Base-by-base conservation (phyloP, 2,113 vertebrate genomes). In the Cyphomyrus plagiostoma region DNA sequence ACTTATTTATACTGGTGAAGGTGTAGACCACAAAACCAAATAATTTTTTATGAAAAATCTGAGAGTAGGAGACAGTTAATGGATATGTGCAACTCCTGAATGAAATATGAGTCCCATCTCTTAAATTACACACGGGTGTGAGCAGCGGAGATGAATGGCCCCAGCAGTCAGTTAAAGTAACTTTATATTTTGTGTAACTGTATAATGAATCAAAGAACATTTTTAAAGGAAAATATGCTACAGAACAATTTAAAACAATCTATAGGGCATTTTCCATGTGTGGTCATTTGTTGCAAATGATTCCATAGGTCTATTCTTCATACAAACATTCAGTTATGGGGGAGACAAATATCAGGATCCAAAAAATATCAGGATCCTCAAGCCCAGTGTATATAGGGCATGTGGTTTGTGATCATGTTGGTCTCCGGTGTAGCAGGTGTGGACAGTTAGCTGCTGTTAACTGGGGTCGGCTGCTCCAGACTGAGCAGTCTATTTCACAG, bases 101-200 rank as follows among this genome's bases (percentile, higher is more conserved):
- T 89, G 83, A 87, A 90, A 90, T 88, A 17, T 66, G 88, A 90
- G 66, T 53, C 21, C 39, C 58, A 45, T 56, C 58, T 70, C 83
- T 87, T 89, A 89, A 89, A 90, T 90, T 66, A 86, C 86, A 56
- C 48, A 53, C 30, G 56, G 70, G 89, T 90, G 80, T 30, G 86
- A 87, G 88, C 50, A 5, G 11, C 56, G 66, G 6, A 89, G 87
- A 88, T 91, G 89, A 91, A 92, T 90, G 89, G 83, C 62, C 70
- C 90, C 74, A 56, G 85, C 49, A 90, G 74, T 13, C 19, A 91
- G 86, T 83, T 74, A 87, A 66, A 80, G 74, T 90, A 88, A 80
- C 74, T 80, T 50, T 50, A 86, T 26, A 49, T 48, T n/a, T 86
- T 48, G 56, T 89, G 90, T 91, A 90, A 91, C 88, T 80, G 80